Conservation (phyloP, 2,888 invertebrate genomes). For the Eupithecia pulchellata region DNA sequence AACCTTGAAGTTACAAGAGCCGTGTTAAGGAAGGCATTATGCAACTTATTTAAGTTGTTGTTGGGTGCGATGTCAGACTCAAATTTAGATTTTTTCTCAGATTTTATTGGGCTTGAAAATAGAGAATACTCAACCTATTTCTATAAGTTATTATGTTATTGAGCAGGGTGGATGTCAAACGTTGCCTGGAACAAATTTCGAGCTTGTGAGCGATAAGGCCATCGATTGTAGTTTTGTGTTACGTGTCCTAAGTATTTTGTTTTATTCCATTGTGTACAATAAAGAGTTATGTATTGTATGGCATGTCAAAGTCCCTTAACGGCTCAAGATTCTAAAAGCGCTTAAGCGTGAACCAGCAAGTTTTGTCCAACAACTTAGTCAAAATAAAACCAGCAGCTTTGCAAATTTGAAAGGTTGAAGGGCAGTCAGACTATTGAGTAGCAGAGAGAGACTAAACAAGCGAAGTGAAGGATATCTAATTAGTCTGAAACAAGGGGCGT, state of each 20-base stretch:
- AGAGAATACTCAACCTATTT: not conserved
- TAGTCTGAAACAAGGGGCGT: constrained; percentile 43
- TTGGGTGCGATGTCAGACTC: not conserved
- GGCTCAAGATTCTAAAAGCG: not conserved
- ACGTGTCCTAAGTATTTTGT: too few relatives aligned
- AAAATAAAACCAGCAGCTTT: constrained; percentile 7
- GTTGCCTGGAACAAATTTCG: too few relatives aligned
- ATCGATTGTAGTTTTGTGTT: too few relatives aligned
- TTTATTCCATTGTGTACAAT: too few relatives aligned
- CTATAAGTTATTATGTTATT: not conserved
- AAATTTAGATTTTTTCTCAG: not conserved
- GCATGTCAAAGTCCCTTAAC: not conserved
- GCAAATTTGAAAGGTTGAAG: constrained; percentile 29
- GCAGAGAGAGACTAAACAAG: constrained; percentile 45
- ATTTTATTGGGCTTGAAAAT: not conserved
- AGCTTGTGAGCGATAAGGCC: too few relatives aligned
- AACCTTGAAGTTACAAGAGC: not conserved
- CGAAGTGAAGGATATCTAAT: constrained; percentile 50
- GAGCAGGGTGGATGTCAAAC: too few relatives aligned
- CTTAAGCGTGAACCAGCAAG: not conserved
- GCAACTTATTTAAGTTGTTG: not conserved
- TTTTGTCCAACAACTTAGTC: not conserved
- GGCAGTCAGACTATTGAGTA: constrained; percentile 27
- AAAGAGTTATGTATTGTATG: too few relatives aligned
- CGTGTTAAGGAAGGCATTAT: not conserved